A percentile compares a stretch with the other conserved stretches of the same genome.
These are phyloP conservation scores for Muscicapa striata DNA, from an alignment of 2,797 vertebrate genomes.

Conservation along the genomic window DNA sequence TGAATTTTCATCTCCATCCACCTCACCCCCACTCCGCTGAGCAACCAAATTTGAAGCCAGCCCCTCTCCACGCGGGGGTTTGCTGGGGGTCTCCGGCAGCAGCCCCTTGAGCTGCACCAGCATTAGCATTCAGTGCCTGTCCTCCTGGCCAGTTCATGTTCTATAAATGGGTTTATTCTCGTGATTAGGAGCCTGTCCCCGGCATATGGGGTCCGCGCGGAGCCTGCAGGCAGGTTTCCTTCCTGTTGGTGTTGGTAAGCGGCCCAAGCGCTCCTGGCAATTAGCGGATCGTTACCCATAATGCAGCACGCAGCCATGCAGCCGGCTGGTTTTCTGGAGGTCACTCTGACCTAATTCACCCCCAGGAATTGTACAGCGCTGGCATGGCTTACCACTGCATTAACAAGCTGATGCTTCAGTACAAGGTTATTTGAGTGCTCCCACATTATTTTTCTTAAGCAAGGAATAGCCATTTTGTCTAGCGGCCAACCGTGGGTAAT, in stretches of 20 bases:
- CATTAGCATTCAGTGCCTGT: constrained; percentile 25
- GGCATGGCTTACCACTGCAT: constrained; percentile 60
- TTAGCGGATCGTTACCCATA: constrained; percentile 66
- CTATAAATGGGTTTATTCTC: constrained; percentile 40
- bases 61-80: accelerated
- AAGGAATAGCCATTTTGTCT: constrained; percentile 58
- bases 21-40: background rate
- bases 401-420: constrained; percentile 64
- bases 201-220: constrained; percentile 32
- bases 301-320: background rate
- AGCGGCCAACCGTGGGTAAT: constrained; percentile 7
- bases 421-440: constrained; percentile 61
- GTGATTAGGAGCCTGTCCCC: constrained; percentile 28
- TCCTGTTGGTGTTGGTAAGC: constrained; percentile 58
- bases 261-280: constrained; percentile 62
- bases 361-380: constrained; percentile 62
- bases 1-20: background rate
- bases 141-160: background rate
- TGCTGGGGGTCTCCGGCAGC: background rate
- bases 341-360: constrained; percentile 71
- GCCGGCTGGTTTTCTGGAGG: constrained; percentile 62
- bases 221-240: constrained; percentile 57
- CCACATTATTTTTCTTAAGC: constrained; percentile 37
- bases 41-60: background rate
- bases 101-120: background rate